Conservation (phyloP, 2,888 invertebrate genomes). For the Ceraclea dissimilis region DNA sequence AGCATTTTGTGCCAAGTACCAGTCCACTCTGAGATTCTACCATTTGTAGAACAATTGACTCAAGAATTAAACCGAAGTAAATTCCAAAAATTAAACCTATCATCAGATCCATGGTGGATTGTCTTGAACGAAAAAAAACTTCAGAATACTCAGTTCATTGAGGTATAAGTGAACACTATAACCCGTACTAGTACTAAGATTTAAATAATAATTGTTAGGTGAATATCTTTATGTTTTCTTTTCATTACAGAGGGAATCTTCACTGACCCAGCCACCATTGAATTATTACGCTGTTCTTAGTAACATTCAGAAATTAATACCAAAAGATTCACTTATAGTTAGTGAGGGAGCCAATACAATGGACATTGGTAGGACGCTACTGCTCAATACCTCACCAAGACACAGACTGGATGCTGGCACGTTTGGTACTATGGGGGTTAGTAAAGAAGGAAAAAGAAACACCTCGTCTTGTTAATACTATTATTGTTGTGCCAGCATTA, state of each 20-base stretch:
- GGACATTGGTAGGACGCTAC: slow-evolving; percentile 91
- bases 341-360: slow-evolving; percentile 98
- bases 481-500: background rate
- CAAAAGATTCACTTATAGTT: slow-evolving; percentile 80
- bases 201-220: background rate
- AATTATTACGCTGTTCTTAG: slow-evolving; percentile 93
- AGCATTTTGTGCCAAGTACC: slow-evolving; percentile 73
- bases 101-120: slow-evolving; percentile 67
- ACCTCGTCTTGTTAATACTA: background rate
- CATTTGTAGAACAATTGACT: slow-evolving; percentile 59
- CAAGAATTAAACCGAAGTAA: slow-evolving; percentile 49
- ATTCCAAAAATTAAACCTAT: slow-evolving; percentile 49
- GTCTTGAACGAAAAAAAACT: slow-evolving; percentile 60
- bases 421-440: slow-evolving; percentile 92
- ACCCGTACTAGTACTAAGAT: slow-evolving; percentile 5
- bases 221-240: slow-evolving; percentile 27
- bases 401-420: slow-evolving; percentile 93
- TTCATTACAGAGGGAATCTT: slow-evolving; percentile 43
- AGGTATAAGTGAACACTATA: slow-evolving; percentile 43
- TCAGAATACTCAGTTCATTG: slow-evolving; percentile 61
- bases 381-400: slow-evolving; percentile 75
- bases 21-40: slow-evolving; percentile 76
- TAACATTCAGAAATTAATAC: slow-evolving; percentile 67
- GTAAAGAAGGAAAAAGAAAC: no score
- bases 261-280: slow-evolving; percentile 65